Base-by-base conservation (phyloP, 2,113 vertebrate species). In the Eleginops maclovinus region DNA sequence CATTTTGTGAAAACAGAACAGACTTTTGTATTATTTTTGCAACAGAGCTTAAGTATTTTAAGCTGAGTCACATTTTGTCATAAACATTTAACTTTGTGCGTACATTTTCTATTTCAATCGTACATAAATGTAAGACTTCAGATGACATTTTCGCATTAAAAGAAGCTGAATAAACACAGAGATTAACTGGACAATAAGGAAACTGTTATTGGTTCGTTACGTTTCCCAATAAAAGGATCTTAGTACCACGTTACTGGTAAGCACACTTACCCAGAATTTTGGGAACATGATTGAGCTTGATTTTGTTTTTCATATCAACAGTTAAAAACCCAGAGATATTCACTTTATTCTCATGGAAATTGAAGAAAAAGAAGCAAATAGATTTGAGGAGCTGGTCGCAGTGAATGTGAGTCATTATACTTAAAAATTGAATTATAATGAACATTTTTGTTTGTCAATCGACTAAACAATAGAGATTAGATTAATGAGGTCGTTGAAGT, bases 21-120 rank as follows among this genome's bases (percentile, higher is more conserved):
- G 86, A 70, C 75, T 63, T 84, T 87, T 86, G 69, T 82, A 87
- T 78, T 66, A 31, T 70, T 82, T 88, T 84, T 87, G 69, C 69
- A 69, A 67, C 63, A 61, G 71, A 67, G 66, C 64, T 83, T 60
- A 54, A 67, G 17, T 47, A 75, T 74, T 83, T 84, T 65, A 40
- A 69, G 65, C 77, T 28, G 70, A 72, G 64, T 78, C 65, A 69
- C 22, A 6, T 78, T n/a, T 74, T 85, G 50, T 85, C 77, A 64
- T 75, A 71, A 28, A 43, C 64, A 60, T 85, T 59, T 51, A 56
- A 60, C 70, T 74, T 80, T 63, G 26, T 49, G 24, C 16, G n/a
- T 72, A 63, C 66, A 59, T 85, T 91, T 90, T 85, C 63, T 80
- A 81, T 61, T 15, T 68, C 61, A 65, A 14, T 65, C 4, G 3